A percentile compares a stretch with the other conserved stretches of the same genome.
Evolutionary conservation across 2,888 invertebrate genomes (phyloP).

Genomic region (Mystacides longicornis): DNA sequence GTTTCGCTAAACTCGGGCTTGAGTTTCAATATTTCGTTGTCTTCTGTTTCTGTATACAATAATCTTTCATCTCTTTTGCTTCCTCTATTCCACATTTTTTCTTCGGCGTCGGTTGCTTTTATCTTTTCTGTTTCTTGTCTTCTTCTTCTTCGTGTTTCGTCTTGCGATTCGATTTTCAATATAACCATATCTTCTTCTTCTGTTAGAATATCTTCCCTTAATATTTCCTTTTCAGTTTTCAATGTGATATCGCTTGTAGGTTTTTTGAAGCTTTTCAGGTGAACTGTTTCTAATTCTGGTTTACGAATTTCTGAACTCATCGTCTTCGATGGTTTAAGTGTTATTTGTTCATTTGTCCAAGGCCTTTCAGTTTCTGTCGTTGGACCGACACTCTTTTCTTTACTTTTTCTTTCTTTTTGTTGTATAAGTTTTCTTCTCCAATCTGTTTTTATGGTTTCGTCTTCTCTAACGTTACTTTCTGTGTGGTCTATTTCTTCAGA

Average conservation of each 20-base stretch:
- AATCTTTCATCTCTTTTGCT: too few relatives aligned
- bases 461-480: constrained; percentile 3
- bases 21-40: constrained; percentile 31
- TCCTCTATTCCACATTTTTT: constrained; percentile 24
- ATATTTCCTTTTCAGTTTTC: constrained; percentile 29
- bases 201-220: constrained; percentile 49
- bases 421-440: constrained; percentile 24
- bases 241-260: constrained; percentile 20
- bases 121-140: constrained; percentile 33
- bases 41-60: constrained; percentile 22
- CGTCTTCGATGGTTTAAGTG: constrained; percentile 51
- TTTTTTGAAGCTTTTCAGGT: constrained; percentile 39
- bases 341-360: constrained; percentile 60
- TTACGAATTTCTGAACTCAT: constrained; percentile 46
- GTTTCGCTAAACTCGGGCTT: constrained; percentile 31
- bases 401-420: constrained; percentile 27
- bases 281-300: constrained; percentile 42
- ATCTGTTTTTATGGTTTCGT: constrained; percentile 23
- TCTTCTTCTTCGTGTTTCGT: constrained; percentile 5
- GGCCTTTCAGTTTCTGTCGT: constrained; percentile 41
- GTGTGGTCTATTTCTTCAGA: constrained; percentile 29
- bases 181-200: constrained; percentile 52
- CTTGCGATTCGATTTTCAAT: constrained; percentile 39
- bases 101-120: constrained; percentile 36
- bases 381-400: constrained; percentile 37